Evolutionary conservation across 2,797 vertebrate species (phyloP), one percentile per base, ranked within the genome.

Genomic region (Fistularia tabacaria): DNA sequence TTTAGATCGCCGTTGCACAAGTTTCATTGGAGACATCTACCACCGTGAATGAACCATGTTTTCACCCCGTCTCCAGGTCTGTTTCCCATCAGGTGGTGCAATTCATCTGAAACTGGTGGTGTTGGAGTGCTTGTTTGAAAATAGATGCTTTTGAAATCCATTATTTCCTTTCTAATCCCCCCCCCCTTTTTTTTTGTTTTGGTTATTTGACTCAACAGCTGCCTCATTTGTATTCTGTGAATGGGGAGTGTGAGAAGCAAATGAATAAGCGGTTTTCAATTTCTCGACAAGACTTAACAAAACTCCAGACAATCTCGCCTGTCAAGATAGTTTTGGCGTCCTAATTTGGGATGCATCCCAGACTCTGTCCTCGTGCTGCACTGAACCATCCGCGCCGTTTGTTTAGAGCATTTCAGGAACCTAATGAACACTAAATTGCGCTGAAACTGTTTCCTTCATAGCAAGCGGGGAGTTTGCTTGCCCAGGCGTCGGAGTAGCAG

Each of bases 281-380:
- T 63, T 68, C 65, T 59, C 36, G 14, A 65, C 42, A 65, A 60
- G 57, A 62, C 46, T 62, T 54, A 52, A 57, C 44, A 62, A 54
- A 80, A 78, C 62, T 51, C 74, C 50, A 70, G 60, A 72, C 43
- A 55, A 60, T 50, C 62, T 67, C 51, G 51, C 43, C 51, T 52
- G 69, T 56, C 62, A 62, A 51, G 11, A 40, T 51, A 25, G 6
- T 38, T 51, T 39, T 40, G 13, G 1, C 38, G 9, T 38, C 39
- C 53, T 63, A 36, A 68, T 80, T 75, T 66, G 44, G n/a, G 52
- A 67, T 69, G 62, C 67, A 68, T 77, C 72, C 72, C 38, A 75
- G 66, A 56, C 61, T 54, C 56, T 57, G 47, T 54, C 54, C 45
- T 48, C 59, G 75, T 60, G 62, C 6, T 56, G 60, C 51, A 53